phyloP scores from a whole-genome alignment of 1,140 invertebrate genomes.

The Protaetia brevitarsis region DNA sequence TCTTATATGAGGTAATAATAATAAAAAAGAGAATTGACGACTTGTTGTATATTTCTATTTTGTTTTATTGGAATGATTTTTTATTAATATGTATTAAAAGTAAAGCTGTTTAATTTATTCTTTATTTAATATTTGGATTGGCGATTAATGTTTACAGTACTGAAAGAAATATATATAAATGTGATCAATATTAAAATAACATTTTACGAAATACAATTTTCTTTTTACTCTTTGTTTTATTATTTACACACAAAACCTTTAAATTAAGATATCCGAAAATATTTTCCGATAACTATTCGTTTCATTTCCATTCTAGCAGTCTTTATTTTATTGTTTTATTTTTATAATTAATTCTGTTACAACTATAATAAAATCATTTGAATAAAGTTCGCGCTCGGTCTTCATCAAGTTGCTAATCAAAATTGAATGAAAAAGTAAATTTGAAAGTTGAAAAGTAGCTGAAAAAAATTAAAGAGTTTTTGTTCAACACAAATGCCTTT shows the following conservation, averaged over 20 bases:
- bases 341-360: no score
- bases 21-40: background rate
- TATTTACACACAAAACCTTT: background rate
- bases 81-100: background rate
- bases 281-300: no score
- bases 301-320: no score
- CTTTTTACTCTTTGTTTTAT: background rate
- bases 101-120: constrained; percentile 4
- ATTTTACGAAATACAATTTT: constrained; percentile 4
- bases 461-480: no score
- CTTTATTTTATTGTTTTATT: no score
- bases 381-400: no score
- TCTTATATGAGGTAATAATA: background rate
- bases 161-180: background rate
- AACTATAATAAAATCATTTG: no score
- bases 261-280: no score
- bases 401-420: no score
- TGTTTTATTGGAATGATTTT: background rate
- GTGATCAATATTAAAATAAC: background rate
- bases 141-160: background rate
- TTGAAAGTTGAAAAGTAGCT: no score
- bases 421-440: no score
- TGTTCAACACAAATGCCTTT: no score
- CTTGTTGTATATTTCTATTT: background rate
- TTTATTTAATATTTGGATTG: background rate